Conservation (phyloP, 2,888 invertebrate species). For the Acheta domesticus region DNA sequence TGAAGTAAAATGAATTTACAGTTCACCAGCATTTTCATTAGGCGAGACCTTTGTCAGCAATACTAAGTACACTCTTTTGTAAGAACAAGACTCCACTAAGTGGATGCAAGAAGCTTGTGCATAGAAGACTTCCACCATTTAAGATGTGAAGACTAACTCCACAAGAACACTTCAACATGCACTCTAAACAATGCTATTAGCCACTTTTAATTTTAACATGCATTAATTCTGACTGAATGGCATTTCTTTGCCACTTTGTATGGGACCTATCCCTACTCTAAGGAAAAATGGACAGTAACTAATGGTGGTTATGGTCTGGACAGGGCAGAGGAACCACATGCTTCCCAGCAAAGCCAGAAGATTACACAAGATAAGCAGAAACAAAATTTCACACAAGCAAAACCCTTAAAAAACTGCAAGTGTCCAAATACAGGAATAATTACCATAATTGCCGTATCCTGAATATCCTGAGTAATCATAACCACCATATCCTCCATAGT, state of each 20-base stretch:
- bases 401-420: neutral
- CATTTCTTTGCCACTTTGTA: too few relatives aligned
- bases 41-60: constrained; percentile 3
- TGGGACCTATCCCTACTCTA: neutral
- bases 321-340: constrained; percentile 4
- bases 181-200: too few relatives aligned
- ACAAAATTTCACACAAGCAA: neutral
- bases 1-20: constrained; percentile 4
- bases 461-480: constrained; percentile 78
- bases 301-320: neutral
- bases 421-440: constrained; percentile 38
- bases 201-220: too few relatives aligned
- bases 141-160: neutral
- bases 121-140: neutral
- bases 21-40: neutral
- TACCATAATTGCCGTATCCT: constrained; percentile 73
- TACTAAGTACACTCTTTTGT: constrained; percentile 18
- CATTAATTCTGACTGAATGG: too few relatives aligned
- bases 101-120: too few relatives aligned
- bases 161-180: too few relatives aligned
- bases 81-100: neutral
- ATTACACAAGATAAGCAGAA: neutral
- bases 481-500: constrained; percentile 65
- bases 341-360: neutral
- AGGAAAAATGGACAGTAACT: neutral